phyloP scores from a whole-genome alignment of 2,797 vertebrate species.

The Tragelaphus oryx region DNA sequence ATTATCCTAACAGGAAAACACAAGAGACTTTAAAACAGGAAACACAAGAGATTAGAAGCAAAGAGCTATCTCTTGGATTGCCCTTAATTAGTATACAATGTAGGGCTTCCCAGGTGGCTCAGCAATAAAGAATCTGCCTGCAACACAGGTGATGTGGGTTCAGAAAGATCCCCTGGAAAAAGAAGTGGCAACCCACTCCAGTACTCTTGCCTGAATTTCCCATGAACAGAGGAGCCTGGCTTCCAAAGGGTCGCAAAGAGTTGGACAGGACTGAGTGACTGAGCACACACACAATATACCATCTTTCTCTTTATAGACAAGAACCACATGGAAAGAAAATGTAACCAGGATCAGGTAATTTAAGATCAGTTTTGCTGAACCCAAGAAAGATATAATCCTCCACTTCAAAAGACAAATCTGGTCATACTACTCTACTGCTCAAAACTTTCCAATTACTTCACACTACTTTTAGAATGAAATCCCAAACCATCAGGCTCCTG shows the following conservation, averaged over 20 bases:
- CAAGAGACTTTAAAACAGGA: background rate
- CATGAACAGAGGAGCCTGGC: background rate
- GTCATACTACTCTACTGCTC: background rate
- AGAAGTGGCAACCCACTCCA: background rate
- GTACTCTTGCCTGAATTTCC: background rate
- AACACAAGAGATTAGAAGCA: background rate
- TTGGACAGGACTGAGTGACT: background rate
- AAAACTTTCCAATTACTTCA: background rate
- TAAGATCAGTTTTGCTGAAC: background rate
- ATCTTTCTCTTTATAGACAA: background rate
- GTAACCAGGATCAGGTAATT: background rate
- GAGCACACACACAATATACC: background rate
- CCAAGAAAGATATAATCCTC: background rate
- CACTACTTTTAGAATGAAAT: background rate
- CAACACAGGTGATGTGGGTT: background rate
- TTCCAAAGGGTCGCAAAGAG: background rate
- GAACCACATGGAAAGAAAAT: background rate
- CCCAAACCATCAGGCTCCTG: background rate
- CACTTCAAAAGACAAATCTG: conserved; percentile 15
- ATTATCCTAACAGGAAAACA: background rate
- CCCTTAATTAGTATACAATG: background rate
- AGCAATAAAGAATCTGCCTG: background rate
- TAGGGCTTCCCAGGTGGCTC: background rate
- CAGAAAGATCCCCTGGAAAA: background rate
- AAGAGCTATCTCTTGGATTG: background rate